A percentile compares a stretch with the other conserved stretches of the same genome.
Evolutionary conservation across 64 coral and sea anemone species (phyloP).

Genomic region (Porites australiensis): DNA sequence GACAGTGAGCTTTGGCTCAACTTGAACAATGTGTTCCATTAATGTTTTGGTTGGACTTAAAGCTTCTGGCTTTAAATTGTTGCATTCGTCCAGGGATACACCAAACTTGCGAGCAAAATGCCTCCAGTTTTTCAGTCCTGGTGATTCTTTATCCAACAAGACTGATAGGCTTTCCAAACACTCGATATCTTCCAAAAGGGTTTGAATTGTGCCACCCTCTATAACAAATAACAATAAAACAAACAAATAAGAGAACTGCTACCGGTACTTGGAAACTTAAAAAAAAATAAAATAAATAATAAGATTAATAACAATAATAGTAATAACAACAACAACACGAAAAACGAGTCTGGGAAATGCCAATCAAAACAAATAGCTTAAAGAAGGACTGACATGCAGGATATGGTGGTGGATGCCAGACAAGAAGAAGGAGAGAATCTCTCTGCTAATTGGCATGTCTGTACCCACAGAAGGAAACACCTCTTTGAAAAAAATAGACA

Average conservation of each 20-base stretch:
- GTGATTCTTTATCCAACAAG: not conserved
- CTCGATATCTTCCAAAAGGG: not conserved
- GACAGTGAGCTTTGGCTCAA: constrained; percentile 10
- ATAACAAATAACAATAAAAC: not conserved
- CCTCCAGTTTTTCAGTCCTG: constrained; percentile 16
- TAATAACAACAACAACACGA: no score
- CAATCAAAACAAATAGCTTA: no score
- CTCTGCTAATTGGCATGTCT: no score
- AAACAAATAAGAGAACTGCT: not conserved
- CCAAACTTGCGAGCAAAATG: constrained; percentile 33
- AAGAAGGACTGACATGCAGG: no score
- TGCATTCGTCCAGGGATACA: constrained; percentile 6
- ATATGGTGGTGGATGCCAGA: no score
- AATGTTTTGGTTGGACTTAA: constrained; percentile 45
- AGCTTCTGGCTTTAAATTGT: not conserved
- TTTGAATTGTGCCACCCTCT: constrained; percentile 20
- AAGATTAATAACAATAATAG: no score
- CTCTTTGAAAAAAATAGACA: no score
- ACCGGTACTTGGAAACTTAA: no score
- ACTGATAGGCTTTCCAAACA: constrained; percentile 5
- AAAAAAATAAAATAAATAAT: no score
- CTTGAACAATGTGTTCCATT: constrained; percentile 25
- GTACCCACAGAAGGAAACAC: no score
- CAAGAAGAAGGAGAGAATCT: no score
- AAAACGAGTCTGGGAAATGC: no score